phyloP scores from a whole-genome alignment of 2,797 vertebrate species.

The Sebastes wilsoni region DNA sequence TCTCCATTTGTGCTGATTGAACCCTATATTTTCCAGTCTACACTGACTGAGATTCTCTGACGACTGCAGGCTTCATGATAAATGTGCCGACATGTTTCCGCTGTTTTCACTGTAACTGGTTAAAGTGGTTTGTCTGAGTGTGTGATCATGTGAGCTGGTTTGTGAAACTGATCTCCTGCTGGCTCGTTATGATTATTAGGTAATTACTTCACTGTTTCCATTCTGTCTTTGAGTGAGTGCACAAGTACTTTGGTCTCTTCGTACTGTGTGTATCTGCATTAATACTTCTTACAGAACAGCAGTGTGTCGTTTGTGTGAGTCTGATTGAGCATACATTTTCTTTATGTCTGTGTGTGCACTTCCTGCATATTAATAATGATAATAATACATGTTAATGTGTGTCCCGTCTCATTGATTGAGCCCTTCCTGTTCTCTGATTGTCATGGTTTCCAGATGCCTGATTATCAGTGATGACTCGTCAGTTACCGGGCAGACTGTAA shows the following conservation, averaged over 20 bases:
- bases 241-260: neutral
- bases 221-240: neutral
- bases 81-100: neutral
- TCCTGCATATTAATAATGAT: neutral
- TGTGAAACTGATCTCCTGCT: neutral
- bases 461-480: constrained; percentile 39
- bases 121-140: neutral
- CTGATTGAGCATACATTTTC: neutral
- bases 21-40: neutral
- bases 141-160: neutral
- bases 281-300: neutral
- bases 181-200: neutral
- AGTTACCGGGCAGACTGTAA: constrained; percentile 15
- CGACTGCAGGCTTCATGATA: neutral
- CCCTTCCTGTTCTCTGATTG: constrained; percentile 71
- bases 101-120: neutral
- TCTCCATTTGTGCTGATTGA: neutral
- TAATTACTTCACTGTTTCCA: constrained; percentile 10
- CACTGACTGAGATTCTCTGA: neutral
- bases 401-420: constrained; percentile 60
- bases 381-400: neutral
- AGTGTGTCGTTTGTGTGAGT: neutral
- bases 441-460: constrained; percentile 78
- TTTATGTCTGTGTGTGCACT: neutral
- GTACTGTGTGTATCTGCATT: neutral